phyloP scores from a whole-genome alignment of 1,140 invertebrate genomes.

The Theocolax elegans region DNA sequence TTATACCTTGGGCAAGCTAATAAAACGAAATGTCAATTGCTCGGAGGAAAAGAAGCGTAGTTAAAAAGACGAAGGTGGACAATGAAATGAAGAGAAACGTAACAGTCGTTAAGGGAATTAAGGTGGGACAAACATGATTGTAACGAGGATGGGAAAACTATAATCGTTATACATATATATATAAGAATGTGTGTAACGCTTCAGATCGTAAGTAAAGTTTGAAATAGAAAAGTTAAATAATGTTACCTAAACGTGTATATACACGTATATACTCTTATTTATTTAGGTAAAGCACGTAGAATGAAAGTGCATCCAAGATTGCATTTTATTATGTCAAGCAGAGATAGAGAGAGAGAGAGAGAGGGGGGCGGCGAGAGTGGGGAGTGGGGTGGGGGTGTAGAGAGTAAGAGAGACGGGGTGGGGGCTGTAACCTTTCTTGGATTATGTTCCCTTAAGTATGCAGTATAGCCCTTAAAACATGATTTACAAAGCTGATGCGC shows the following conservation, averaged over 20 bases:
- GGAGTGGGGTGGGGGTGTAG: not conserved
- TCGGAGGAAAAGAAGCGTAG: too few relatives aligned
- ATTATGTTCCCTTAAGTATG: slow-evolving; percentile 18
- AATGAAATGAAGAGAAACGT: slow-evolving; percentile 30
- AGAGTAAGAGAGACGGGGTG: not conserved
- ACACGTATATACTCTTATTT: too few relatives aligned
- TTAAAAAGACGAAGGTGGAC: slow-evolving; percentile 17
- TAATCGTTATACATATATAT: too few relatives aligned
- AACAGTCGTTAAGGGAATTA: slow-evolving; percentile 37
- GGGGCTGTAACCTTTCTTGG: too few relatives aligned
- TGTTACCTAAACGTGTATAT: too few relatives aligned
- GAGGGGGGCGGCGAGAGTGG: not conserved
- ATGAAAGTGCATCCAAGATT: slow-evolving; percentile 9
- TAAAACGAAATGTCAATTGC: too few relatives aligned
- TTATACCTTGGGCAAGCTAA: too few relatives aligned
- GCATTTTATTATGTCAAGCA: slow-evolving; percentile 13
- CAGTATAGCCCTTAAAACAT: slow-evolving; percentile 24
- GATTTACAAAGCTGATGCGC: slow-evolving; percentile 21
- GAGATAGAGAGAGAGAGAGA: slow-evolving; percentile 5
- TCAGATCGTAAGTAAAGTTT: too few relatives aligned
- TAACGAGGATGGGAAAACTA: not conserved
- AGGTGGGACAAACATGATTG: slow-evolving; percentile 12
- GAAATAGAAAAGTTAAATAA: too few relatives aligned
- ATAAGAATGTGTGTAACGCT: too few relatives aligned
- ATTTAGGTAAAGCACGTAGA: not conserved